Conservation (phyloP, 2,113 vertebrate genomes). For the Anguilla rostrata region DNA sequence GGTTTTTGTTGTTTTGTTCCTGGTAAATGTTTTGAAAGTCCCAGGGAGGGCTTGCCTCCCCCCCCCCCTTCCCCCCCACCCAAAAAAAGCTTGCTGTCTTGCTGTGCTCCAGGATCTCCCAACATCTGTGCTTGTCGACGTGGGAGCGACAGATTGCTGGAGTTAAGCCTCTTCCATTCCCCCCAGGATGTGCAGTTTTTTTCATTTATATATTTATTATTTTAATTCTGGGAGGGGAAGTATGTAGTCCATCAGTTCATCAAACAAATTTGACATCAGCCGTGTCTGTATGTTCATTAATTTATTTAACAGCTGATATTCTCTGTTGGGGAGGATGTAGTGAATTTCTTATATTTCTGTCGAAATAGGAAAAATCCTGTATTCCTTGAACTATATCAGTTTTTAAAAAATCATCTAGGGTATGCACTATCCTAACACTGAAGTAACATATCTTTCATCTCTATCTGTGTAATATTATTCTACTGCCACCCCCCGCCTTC, state of each 20-base stretch:
- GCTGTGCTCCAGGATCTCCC: background rate
- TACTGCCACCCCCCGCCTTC: no score
- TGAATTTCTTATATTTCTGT: no score
- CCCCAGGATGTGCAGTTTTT: background rate
- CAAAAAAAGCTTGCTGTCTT: background rate
- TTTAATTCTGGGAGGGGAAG: background rate
- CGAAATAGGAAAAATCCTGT: no score
- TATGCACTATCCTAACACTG: background rate
- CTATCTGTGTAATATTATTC: background rate
- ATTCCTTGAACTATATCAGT: no score
- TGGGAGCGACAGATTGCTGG: slow-evolving; percentile 17
- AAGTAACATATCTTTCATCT: background rate
- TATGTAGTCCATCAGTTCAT: background rate
- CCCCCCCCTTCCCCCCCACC: no score
- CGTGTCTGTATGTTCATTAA: background rate
- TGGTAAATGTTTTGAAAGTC: slow-evolving; percentile 38
- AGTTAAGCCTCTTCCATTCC: background rate
- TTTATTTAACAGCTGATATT: background rate
- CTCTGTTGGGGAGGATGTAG: no score
- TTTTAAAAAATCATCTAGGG: no score
- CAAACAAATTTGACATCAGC: background rate
- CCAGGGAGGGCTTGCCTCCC: background rate
- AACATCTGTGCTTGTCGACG: slow-evolving; percentile 30
- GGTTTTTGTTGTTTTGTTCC: slow-evolving; percentile 54
- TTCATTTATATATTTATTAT: background rate